phyloP scores from a whole-genome alignment of 2,888 invertebrate species.

The Drosophila anomelani region DNA sequence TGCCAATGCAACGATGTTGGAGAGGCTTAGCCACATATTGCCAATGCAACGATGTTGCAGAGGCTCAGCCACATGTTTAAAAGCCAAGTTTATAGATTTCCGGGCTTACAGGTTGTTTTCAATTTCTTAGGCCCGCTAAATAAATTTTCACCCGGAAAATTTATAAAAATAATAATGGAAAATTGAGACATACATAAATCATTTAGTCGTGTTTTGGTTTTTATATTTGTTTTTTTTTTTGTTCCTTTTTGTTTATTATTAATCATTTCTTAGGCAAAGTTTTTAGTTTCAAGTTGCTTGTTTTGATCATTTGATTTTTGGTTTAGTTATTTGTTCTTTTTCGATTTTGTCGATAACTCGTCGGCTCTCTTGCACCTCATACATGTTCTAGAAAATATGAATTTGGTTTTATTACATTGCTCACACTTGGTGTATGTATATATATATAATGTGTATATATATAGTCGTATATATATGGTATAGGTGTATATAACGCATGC shows the following conservation, averaged over 20 bases:
- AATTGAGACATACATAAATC: neutral
- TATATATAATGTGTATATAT: constrained; percentile 50
- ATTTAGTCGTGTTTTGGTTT: constrained; percentile 6
- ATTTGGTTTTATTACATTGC: constrained; percentile 64
- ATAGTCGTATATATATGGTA: constrained; percentile 38
- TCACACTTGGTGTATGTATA: constrained; percentile 59
- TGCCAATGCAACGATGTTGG: neutral
- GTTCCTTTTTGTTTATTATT: constrained; percentile 53
- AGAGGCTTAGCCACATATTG: neutral
- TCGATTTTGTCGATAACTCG: constrained; percentile 31
- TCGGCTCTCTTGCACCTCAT: constrained; percentile 45
- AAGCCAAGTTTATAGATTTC: neutral
- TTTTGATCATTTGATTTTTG: constrained; percentile 47
- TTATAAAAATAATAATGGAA: no score
- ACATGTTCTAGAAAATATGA: constrained; percentile 72
- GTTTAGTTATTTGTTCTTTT: constrained; percentile 39
- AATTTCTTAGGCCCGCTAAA: neutral
- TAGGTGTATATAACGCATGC: constrained; percentile 62
- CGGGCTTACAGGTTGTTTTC: no score
- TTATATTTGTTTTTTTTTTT: constrained; percentile 4
- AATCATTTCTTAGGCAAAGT: constrained; percentile 65
- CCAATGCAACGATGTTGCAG: neutral
- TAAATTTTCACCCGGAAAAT: neutral
- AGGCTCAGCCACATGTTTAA: neutral
- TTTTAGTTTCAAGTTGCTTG: constrained; percentile 51